A percentile compares a stretch with the other conserved stretches of the same genome.
These are phyloP conservation scores for Nomada fabriciana DNA, from an alignment of 2,888 invertebrate genomes.

Conservation along the genomic window DNA sequence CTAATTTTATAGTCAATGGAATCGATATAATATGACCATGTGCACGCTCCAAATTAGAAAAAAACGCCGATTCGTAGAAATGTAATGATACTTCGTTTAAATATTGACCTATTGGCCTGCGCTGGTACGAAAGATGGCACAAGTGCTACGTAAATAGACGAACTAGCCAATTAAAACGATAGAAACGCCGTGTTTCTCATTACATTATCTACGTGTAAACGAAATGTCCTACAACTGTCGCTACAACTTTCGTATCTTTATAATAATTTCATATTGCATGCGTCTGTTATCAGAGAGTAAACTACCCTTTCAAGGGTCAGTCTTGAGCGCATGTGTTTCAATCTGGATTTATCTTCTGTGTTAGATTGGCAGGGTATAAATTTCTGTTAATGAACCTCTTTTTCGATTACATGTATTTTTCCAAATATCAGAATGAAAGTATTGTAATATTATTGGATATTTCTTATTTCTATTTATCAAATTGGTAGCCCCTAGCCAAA, in stretches of 20 bases:
- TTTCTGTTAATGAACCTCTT: not conserved
- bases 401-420: not conserved
- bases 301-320: constrained; percentile 74
- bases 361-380: not conserved
- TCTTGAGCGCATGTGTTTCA: constrained; percentile 55
- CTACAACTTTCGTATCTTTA: constrained; percentile 73
- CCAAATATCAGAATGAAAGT: not conserved
- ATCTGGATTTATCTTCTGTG: constrained; percentile 52
- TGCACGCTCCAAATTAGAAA: constrained; percentile 1
- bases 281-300: constrained; percentile 75
- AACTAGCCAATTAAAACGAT: constrained; percentile 65
- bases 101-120: constrained; percentile 20
- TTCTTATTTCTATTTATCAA: no score
- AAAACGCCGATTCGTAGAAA: constrained; percentile 3
- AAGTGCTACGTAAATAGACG: constrained; percentile 71
- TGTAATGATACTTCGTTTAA: constrained; percentile 24
- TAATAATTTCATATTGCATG: constrained; percentile 76
- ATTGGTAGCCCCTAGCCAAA: no score
- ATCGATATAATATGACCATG: not conserved
- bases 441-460: not conserved
- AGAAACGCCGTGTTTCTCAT: constrained; percentile 53
- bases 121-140: constrained; percentile 16
- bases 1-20: not conserved
- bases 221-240: constrained; percentile 58
- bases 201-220: constrained; percentile 34